Conservation (phyloP, 2,113 vertebrate genomes). For the Pteronura brasiliensis region DNA sequence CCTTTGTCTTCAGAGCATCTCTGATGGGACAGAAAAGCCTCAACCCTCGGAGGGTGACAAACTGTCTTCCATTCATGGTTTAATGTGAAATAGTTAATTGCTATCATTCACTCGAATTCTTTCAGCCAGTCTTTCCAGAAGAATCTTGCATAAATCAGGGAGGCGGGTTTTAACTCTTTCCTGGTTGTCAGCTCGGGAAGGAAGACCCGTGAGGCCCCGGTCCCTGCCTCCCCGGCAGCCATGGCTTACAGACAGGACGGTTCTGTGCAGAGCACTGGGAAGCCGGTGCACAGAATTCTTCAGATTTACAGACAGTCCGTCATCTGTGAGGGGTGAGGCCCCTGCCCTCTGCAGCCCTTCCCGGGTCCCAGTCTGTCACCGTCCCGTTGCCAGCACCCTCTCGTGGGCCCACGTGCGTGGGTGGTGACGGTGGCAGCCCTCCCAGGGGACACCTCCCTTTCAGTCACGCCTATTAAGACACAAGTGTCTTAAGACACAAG, state of each 20-base stretch:
- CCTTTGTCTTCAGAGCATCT: background rate
- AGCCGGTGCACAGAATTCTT: background rate
- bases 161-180: background rate
- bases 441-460: background rate
- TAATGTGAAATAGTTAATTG: background rate
- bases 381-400: no score
- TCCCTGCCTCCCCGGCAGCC: background rate
- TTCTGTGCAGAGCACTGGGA: background rate
- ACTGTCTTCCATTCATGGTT: background rate
- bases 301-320: background rate
- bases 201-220: background rate
- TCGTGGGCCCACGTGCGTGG: accelerated
- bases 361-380: background rate
- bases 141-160: background rate
- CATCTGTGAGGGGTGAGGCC: background rate
- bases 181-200: no score
- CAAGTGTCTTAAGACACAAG: accelerated
- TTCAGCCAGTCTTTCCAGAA: background rate
- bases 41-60: background rate
- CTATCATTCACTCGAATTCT: background rate
- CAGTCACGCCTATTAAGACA: background rate
- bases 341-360: no score
- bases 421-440: no score
- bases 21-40: background rate
- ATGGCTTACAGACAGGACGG: accelerated